phyloP scores from a whole-genome alignment of 2,797 vertebrate species.

The Arctocebus calabarensis region DNA sequence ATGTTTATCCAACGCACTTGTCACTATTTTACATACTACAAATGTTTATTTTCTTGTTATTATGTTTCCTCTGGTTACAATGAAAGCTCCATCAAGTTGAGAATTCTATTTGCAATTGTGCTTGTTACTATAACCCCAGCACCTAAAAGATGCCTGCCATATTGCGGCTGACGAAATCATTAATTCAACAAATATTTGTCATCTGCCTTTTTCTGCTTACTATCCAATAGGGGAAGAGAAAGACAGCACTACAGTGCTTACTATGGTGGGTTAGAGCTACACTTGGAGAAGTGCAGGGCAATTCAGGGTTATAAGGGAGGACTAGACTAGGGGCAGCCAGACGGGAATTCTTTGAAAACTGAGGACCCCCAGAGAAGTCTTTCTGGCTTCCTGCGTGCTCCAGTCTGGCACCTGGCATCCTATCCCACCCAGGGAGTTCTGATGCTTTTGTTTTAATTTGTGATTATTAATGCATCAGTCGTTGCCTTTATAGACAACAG shows the following conservation, averaged over 20 bases:
- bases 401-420: neutral
- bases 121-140: neutral
- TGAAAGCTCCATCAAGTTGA: neutral
- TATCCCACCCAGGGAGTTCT: neutral
- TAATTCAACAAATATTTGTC: neutral
- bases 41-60: neutral
- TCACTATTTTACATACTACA: neutral
- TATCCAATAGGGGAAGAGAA: neutral
- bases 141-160: neutral
- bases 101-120: neutral
- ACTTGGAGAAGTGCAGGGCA: neutral
- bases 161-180: neutral
- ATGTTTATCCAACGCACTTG: neutral
- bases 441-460: neutral
- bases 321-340: neutral
- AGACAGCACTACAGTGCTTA: neutral
- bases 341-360: neutral
- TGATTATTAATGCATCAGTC: neutral
- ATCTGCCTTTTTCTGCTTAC: neutral
- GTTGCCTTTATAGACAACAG: neutral
- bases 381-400: neutral
- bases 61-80: neutral
- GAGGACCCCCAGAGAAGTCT: neutral
- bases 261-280: neutral
- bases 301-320: neutral